Evolutionary conservation across 2,888 invertebrate genomes (phyloP).

Genomic region (Teinopalpus imperialis): DNA sequence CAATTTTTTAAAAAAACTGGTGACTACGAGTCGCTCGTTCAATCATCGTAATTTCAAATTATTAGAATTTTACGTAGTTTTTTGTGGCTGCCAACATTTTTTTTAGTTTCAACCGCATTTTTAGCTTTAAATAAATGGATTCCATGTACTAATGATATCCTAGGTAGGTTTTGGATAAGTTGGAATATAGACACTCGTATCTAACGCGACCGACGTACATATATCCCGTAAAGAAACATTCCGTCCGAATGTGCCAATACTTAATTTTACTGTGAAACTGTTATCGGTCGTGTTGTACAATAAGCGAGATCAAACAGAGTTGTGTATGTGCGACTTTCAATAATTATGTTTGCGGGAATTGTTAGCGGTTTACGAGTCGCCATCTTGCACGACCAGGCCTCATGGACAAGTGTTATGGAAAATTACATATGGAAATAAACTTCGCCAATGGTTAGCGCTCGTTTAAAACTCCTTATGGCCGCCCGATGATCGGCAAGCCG

Average conservation of each 20-base stretch:
- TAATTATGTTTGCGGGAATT: slow-evolving; percentile 75
- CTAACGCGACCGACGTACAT: too few species aligned
- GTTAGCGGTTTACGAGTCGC: slow-evolving; percentile 56
- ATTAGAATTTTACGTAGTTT: too few species aligned
- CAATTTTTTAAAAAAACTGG: too few species aligned
- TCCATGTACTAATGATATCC: too few species aligned
- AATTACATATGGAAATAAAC: slow-evolving; percentile 42
- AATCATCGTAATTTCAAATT: too few species aligned
- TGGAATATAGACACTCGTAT: too few species aligned
- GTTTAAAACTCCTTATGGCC: slow-evolving; percentile 13
- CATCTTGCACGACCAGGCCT: slow-evolving; percentile 48
- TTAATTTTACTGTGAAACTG: slow-evolving; percentile 30
- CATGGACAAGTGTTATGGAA: slow-evolving; percentile 42
- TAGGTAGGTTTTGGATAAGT: too few species aligned
- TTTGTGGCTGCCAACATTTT: too few species aligned
- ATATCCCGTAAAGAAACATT: too few species aligned
- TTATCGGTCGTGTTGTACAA: slow-evolving; percentile 52
- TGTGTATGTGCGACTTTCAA: slow-evolving; percentile 71
- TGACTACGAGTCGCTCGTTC: too few species aligned
- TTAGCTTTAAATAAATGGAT: too few species aligned
- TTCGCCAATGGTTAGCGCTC: slow-evolving; percentile 21
- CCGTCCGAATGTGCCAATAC: slow-evolving; percentile 5
- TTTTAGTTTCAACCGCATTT: too few species aligned
- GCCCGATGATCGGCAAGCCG: slow-evolving; percentile 14
- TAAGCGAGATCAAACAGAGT: slow-evolving; percentile 66